A percentile compares a stretch with the other conserved stretches of the same genome.
Evolutionary conservation across 2,888 invertebrate species (phyloP).

Genomic region (Hoplodrina ambigua): DNA sequence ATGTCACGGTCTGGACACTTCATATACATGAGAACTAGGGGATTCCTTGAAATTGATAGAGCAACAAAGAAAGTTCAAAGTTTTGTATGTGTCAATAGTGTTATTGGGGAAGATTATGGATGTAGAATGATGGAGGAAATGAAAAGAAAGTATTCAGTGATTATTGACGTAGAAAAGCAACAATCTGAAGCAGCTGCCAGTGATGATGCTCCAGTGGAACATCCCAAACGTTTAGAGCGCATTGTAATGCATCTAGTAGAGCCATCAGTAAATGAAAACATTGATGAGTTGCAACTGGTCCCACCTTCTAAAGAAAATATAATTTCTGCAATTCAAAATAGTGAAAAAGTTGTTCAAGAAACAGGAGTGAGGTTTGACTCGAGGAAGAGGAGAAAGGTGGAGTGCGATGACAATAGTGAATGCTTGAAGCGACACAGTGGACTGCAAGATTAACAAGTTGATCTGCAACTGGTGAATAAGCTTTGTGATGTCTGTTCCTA

Average conservation of each 20-base stretch:
- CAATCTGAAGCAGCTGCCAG: slow-evolving; percentile 68
- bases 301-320: slow-evolving; percentile 87
- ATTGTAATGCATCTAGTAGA: slow-evolving; percentile 93
- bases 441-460: slow-evolving; percentile 63
- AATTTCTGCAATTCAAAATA: slow-evolving; percentile 86
- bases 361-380: slow-evolving; percentile 85
- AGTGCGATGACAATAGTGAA: slow-evolving; percentile 75
- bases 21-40: slow-evolving; percentile 95
- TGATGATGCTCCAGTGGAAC: slow-evolving; percentile 91
- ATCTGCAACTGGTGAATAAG: slow-evolving; percentile 62
- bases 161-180: slow-evolving; percentile 89
- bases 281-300: slow-evolving; percentile 83
- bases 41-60: slow-evolving; percentile 95
- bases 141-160: slow-evolving; percentile 94
- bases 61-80: slow-evolving; percentile 94
- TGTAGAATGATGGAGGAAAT: slow-evolving; percentile 93
- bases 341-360: slow-evolving; percentile 85
- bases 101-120: slow-evolving; percentile 94
- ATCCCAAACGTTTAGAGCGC: slow-evolving; percentile 92
- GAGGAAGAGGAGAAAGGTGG: slow-evolving; percentile 82
- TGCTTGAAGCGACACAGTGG: slow-evolving; percentile 79
- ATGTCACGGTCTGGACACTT: slow-evolving; percentile 95
- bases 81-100: slow-evolving; percentile 96
- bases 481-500: slow-evolving; percentile 69
- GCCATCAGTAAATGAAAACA: slow-evolving; percentile 77